Percentiles rank a stretch among this genome's conserved stretches.
Conservation (phyloP, 2,113 vertebrate species). For the Megaceryle torquata region DNA sequence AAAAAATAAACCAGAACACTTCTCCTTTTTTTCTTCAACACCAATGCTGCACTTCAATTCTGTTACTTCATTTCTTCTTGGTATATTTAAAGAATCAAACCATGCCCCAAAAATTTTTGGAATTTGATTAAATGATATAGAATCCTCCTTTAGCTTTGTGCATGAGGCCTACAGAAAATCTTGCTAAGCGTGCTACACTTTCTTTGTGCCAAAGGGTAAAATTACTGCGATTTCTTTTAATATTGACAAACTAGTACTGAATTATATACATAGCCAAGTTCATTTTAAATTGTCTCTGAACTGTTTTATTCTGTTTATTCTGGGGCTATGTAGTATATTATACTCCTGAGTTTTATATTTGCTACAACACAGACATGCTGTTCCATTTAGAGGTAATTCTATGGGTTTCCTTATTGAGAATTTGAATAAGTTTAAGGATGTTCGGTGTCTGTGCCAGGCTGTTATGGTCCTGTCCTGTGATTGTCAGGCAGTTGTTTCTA, state of each 20-base stretch:
- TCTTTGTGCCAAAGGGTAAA: neutral
- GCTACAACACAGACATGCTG: neutral
- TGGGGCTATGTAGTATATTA: neutral
- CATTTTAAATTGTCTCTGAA: neutral
- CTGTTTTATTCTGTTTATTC: neutral
- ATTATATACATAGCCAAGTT: neutral
- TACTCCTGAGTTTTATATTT: neutral
- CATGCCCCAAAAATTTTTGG: neutral
- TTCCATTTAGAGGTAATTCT: neutral
- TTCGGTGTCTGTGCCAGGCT: neutral
- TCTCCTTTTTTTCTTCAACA: neutral
- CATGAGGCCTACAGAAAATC: too few relatives aligned
- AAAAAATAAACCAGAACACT: accelerated
- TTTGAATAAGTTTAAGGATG: neutral
- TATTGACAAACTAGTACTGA: neutral
- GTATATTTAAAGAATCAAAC: neutral
- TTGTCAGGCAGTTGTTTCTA: neutral
- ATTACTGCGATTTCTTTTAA: neutral
- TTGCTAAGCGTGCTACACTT: neutral
- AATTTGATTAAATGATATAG: neutral
- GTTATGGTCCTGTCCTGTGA: neutral
- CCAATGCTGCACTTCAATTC: neutral
- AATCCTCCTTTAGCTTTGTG: neutral
- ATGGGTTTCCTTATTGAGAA: neutral
- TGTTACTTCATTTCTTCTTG: neutral